These are phyloP conservation scores for Timandra comae DNA, from an alignment of 2,888 invertebrate genomes.

Conservation along the genomic window DNA sequence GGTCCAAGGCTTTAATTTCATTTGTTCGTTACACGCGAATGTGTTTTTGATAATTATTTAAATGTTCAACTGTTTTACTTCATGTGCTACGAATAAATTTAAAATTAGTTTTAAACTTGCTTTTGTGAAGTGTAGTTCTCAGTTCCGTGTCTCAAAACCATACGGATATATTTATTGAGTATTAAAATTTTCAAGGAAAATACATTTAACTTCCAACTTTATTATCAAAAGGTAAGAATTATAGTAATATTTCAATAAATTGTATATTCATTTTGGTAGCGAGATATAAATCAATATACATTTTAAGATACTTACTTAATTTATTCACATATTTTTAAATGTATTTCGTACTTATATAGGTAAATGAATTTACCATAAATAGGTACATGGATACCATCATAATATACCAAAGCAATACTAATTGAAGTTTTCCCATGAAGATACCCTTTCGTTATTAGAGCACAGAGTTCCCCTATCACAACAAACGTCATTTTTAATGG, in stretches of 20 bases:
- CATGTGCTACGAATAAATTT: conserved; percentile 9
- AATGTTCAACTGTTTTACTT: conserved; percentile 14
- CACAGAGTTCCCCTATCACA: conserved; percentile 59
- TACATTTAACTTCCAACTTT: no score
- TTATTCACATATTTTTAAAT: no score
- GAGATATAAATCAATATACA: no score
- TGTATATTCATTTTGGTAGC: no score
- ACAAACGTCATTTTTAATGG: conserved; percentile 44
- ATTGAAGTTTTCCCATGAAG: conserved; percentile 61
- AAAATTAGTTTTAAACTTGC: conserved; percentile 15
- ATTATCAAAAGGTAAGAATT: no score
- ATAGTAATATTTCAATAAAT: no score
- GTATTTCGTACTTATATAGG: no score
- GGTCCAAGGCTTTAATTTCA: conserved; percentile 16
- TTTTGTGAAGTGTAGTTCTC: conserved; percentile 13
- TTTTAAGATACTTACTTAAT: no score
- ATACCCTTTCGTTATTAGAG: conserved; percentile 50
- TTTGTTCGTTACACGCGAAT: conserved; percentile 16
- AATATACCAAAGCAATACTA: no score
- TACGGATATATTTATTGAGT: no score
- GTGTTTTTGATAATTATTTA: conserved; percentile 23
- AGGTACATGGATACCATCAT: no score
- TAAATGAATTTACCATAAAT: no score
- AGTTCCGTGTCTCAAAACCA: not conserved
- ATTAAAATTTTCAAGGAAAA: not conserved